Base-by-base conservation (phyloP, 2,888 invertebrate genomes). In the Brenthis hecate region DNA sequence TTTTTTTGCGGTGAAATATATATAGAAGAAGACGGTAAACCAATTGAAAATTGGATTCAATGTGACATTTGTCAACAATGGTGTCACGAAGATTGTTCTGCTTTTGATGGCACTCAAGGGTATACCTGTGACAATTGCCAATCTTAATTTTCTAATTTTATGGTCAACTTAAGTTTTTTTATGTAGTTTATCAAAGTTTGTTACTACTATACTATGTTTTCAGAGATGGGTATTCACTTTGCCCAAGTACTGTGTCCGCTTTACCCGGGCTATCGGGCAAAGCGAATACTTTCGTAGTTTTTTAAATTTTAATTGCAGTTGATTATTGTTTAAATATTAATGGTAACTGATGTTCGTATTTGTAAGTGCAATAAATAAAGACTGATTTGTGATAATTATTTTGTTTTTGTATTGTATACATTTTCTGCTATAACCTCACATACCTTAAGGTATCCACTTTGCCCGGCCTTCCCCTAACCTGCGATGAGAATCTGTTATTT, bases 31-130 rank as follows among this genome's bases (percentile, higher is more conserved):
- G 68, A 73, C 54, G 71, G 51, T 70, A 67, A 73, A 69, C 73
- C 75, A 63, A 74, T 72, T 73, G 74, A 76, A 72, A 72, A 75
- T 71, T 74, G 74, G 74, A 68, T 73, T 71, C 72, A 62, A 69
- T 76, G 77, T 75, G 70, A 73, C 65, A 70, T 69, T 69, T 74
- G 72, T 72, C 72, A 72, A 68, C 73, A 72, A 73, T 74, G 72
- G 71, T 73, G 73, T 73, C 74, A 74, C 69, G 73, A 75, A 71
- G 71, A 73, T 57, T 71, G 74, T 75, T 72, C 73, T 50, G 71
- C 74, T 50, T 74, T 73, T 64, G 72, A 73, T 70, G 73, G 74
- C 66, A 73, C 70, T 68, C 60, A 69, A 71, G 69, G 65, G 57
- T 76, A 72, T 75, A 69, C 60, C 51, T 76, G 74, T 74, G 74